A percentile compares a stretch with the other conserved stretches of the same genome.
These are phyloP conservation scores for Netelia inedita DNA, from an alignment of 2,888 invertebrate species.

Conservation along the genomic window DNA sequence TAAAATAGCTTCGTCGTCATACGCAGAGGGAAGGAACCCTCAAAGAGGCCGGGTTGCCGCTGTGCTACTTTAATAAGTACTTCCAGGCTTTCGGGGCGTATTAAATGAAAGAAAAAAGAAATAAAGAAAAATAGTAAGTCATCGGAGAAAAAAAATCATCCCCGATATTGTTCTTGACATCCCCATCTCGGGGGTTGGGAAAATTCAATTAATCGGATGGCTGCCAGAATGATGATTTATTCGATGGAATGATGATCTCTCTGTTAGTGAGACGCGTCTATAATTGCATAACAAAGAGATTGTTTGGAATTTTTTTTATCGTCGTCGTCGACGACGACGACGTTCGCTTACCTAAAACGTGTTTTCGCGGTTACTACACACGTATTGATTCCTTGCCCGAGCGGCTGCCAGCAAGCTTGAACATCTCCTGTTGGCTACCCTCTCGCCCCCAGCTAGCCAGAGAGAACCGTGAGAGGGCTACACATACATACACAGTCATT, in stretches of 20 bases:
- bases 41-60: slow-evolving; percentile 15
- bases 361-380: slow-evolving; percentile 74
- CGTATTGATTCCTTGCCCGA: slow-evolving; percentile 77
- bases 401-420: slow-evolving; percentile 53
- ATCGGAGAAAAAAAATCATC: too few relatives aligned
- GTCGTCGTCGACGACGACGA: not conserved
- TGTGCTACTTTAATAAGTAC: not conserved
- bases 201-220: too few relatives aligned
- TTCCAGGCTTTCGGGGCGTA: not conserved
- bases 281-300: not conserved
- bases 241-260: not conserved
- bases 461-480: slow-evolving; percentile 18
- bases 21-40: slow-evolving; percentile 1
- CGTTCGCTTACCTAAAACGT: slow-evolving; percentile 64
- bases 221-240: too few relatives aligned
- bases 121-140: not conserved
- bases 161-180: too few relatives aligned
- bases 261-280: not conserved
- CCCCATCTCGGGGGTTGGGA: too few relatives aligned
- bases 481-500: not conserved
- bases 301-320: not conserved
- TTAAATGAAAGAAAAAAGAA: not conserved
- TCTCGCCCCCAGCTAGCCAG: slow-evolving; percentile 28
- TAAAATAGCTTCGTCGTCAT: slow-evolving; percentile 22
- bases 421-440: slow-evolving; percentile 39